Evolutionary conservation across 2,888 invertebrate species (phyloP).

Genomic region (Barypeithes pellucidus): DNA sequence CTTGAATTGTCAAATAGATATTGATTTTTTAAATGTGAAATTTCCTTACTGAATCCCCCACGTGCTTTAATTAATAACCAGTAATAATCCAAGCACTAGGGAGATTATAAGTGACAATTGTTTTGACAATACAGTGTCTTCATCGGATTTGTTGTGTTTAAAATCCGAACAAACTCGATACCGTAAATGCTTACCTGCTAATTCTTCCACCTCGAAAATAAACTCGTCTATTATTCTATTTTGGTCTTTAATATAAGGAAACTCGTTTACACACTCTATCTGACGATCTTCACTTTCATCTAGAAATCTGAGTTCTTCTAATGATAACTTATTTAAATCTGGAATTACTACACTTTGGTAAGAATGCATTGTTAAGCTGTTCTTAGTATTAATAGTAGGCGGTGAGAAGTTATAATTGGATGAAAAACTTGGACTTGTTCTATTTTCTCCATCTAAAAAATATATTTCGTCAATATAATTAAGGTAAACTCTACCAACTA

Average conservation of each 20-base stretch:
- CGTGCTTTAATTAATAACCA: no score
- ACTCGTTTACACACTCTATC: constrained; percentile 82
- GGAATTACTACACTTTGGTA: constrained; percentile 67
- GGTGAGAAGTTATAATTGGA: constrained; percentile 36
- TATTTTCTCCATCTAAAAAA: constrained; percentile 62
- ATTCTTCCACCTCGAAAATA: constrained; percentile 80
- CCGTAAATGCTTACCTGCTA: constrained; percentile 76
- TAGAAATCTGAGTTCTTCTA: constrained; percentile 81
- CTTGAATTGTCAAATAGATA: no score
- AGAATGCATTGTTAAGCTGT: constrained; percentile 38
- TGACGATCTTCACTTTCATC: constrained; percentile 81
- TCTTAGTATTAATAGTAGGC: constrained; percentile 10
- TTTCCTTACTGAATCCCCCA: no score
- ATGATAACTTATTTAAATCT: constrained; percentile 71
- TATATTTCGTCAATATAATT: constrained; percentile 22
- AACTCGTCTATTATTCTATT: constrained; percentile 81
- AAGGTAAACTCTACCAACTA: no score
- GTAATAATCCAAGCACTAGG: no score
- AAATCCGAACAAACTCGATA: no score
- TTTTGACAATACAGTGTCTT: neutral
- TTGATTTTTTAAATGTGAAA: no score
- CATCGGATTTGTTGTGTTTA: neutral
- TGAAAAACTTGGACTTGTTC: constrained; percentile 61
- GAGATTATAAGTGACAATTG: neutral
- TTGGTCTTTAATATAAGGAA: constrained; percentile 79